These are phyloP conservation scores for Cromileptes altivelis DNA, from an alignment of 2,113 vertebrate species.

Conservation along the genomic window DNA sequence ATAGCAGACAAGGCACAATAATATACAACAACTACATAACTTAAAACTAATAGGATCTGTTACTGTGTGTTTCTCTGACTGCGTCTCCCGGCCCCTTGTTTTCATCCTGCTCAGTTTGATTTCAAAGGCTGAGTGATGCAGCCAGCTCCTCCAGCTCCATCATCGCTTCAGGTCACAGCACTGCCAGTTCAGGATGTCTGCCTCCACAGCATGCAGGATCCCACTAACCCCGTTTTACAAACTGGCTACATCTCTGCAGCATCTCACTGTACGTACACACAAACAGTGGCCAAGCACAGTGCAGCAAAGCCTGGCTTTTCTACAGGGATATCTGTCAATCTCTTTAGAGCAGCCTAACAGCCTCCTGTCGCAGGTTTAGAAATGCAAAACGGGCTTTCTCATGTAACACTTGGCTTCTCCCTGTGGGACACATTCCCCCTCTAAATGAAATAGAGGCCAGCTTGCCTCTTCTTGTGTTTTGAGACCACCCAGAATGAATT, in stretches of 20 bases:
- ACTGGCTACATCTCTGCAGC: constrained; percentile 34
- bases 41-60: background rate
- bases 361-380: constrained; percentile 65
- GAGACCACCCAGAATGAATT: constrained; percentile 82
- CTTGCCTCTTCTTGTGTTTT: constrained; percentile 67
- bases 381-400: constrained; percentile 78
- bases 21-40: background rate
- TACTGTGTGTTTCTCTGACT: constrained; percentile 5
- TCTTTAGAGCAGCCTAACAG: constrained; percentile 42
- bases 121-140: constrained; percentile 64
- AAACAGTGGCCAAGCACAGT: constrained; percentile 19
- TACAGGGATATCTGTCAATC: constrained; percentile 37
- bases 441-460: constrained; percentile 66
- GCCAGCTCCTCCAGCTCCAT: constrained; percentile 79
- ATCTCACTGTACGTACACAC: background rate
- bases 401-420: constrained; percentile 74
- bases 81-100: background rate
- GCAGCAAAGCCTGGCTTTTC: constrained; percentile 15
- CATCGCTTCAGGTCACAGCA: constrained; percentile 78
- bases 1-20: constrained; percentile 6
- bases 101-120: constrained; percentile 43
- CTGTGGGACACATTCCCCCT: constrained; percentile 68
- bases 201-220: constrained; percentile 55
- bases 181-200: constrained; percentile 76
- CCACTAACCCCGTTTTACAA: constrained; percentile 51